A percentile compares a stretch with the other conserved stretches of the same genome.
phyloP scores from a whole-genome alignment of 2,888 invertebrate genomes.

The Alentia gelatinosa region DNA sequence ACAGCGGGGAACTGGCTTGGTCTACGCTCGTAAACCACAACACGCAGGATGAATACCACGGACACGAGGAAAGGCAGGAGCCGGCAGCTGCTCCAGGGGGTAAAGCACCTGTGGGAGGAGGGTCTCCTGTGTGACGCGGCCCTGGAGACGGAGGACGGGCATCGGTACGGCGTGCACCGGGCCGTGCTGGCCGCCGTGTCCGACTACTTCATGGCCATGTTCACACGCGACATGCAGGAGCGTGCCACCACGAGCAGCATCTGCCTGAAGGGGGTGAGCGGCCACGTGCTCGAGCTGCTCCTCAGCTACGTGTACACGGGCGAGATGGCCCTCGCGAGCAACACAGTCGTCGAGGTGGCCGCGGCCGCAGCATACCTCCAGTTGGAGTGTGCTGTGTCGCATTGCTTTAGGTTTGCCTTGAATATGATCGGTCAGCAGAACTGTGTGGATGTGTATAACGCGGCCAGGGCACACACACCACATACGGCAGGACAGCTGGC shows the following conservation, averaged over 20 bases:
- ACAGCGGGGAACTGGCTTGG: no score
- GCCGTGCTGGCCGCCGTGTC: neutral
- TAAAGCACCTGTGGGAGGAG: neutral
- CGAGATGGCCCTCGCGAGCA: neutral
- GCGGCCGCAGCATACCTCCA: neutral
- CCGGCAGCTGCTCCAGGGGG: neutral
- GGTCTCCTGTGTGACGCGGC: neutral
- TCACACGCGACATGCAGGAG: slow-evolving; percentile 3
- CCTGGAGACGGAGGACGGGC: neutral
- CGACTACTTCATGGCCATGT: slow-evolving; percentile 12
- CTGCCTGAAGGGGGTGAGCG: neutral
- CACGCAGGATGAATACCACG: neutral
- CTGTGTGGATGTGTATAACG: neutral
- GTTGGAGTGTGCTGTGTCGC: neutral
- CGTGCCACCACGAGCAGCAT: neutral
- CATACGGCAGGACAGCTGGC: neutral
- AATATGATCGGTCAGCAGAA: neutral
- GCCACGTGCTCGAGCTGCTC: neutral
- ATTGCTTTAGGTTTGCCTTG: neutral
- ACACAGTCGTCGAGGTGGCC: neutral
- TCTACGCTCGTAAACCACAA: no score
- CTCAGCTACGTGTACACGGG: neutral
- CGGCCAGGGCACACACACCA: neutral
- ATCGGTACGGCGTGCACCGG: neutral
- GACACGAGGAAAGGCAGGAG: neutral